These are phyloP conservation scores for Heliconius eleuchia DNA, from an alignment of 1,140 invertebrate species.

Conservation along the genomic window DNA sequence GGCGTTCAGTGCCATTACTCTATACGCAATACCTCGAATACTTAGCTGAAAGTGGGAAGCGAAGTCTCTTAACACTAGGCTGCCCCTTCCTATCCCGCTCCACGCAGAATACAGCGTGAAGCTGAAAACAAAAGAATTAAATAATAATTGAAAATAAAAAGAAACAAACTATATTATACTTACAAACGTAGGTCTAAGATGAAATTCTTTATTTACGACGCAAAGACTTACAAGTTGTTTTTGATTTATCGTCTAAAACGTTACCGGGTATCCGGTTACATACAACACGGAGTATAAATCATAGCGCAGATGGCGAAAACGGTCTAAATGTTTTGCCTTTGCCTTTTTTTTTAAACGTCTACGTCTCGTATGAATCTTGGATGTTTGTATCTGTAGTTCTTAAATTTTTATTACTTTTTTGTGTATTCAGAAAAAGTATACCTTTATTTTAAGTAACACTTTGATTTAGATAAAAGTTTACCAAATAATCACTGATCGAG, in stretches of 20 bases:
- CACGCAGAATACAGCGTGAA: too few relatives aligned
- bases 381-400: neutral
- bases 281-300: conserved; percentile 64
- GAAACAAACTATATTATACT: neutral
- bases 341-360: conserved; percentile 24
- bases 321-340: conserved; percentile 43
- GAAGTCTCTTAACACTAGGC: too few relatives aligned
- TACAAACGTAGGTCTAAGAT: conserved; percentile 24
- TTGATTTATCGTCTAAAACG: conserved; percentile 58
- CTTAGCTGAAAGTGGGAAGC: too few relatives aligned
- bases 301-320: conserved; percentile 64
- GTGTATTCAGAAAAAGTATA: neutral
- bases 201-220: conserved; percentile 62
- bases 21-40: too few relatives aligned
- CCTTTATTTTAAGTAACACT: too few relatives aligned
- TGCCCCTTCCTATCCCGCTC: too few relatives aligned
- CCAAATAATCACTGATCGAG: too few relatives aligned
- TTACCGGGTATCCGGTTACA: conserved; percentile 28
- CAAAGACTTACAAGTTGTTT: conserved; percentile 48
- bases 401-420: neutral
- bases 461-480: too few relatives aligned
- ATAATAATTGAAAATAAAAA: neutral
- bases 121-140: too few relatives aligned
- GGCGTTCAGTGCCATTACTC: too few relatives aligned
- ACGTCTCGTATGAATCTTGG: conserved; percentile 6